phyloP scores from a whole-genome alignment of 1,140 invertebrate species.

The Aphelenchoides besseyi region DNA sequence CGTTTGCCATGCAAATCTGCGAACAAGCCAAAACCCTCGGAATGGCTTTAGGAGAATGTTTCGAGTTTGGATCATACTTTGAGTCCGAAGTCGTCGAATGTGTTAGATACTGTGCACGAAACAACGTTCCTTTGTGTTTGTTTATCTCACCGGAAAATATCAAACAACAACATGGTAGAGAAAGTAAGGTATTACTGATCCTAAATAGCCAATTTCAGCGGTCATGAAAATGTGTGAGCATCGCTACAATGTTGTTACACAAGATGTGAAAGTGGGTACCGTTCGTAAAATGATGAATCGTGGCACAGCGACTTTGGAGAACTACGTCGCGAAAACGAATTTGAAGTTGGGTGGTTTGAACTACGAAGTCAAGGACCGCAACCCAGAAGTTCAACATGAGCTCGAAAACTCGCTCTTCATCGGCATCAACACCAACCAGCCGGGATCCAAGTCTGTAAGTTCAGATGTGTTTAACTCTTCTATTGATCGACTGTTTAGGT shows the following conservation, averaged over 20 bases:
- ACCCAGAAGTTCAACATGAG: not conserved
- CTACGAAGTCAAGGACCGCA: not conserved
- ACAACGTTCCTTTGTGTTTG: not conserved
- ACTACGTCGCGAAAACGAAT: conserved; percentile 11
- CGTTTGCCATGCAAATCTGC: not conserved
- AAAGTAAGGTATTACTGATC: not conserved
- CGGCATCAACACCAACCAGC: conserved; percentile 16
- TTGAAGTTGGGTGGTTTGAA: conserved; percentile 7
- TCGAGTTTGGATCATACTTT: not conserved
- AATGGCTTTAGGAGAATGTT: not conserved
- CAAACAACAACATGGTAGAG: not conserved
- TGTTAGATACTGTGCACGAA: not conserved
- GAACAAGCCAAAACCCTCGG: not conserved
- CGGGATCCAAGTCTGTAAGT: conserved; percentile 21
- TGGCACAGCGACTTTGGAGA: conserved; percentile 20
- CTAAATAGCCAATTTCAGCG: not conserved
- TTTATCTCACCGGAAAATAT: conserved; percentile 9
- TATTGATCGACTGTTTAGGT: too few species aligned
- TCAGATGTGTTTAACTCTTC: too few species aligned
- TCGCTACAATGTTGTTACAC: conserved; percentile 15
- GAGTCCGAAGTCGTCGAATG: not conserved
- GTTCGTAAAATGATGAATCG: conserved; percentile 6
- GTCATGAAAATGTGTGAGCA: conserved; percentile 13
- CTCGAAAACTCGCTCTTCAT: conserved; percentile 2
- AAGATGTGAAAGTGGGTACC: conserved; percentile 7